Conservation (phyloP, 35 echinoderm and acorn worm species). For the Chiridota heheva region DNA sequence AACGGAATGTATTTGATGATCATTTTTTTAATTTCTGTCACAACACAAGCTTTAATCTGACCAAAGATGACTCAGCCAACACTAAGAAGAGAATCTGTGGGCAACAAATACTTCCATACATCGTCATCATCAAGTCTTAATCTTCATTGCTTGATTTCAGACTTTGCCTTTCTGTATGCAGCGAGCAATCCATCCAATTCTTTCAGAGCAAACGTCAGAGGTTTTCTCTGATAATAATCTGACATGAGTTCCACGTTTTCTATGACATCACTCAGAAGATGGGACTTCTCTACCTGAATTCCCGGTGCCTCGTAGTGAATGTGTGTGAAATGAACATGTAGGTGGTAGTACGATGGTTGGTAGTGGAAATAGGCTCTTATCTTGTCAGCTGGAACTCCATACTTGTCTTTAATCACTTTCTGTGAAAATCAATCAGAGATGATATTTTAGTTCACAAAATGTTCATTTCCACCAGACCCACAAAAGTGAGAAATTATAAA, state of each 20-base stretch:
- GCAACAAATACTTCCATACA: background rate
- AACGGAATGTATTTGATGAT: background rate
- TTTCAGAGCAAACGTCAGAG: slow-evolving; percentile 67
- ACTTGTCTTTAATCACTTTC: slow-evolving; percentile 75
- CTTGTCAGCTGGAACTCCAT: slow-evolving; percentile 46
- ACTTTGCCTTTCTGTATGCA: slow-evolving; percentile 64
- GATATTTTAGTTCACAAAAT: no score
- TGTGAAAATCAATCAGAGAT: slow-evolving; percentile 14
- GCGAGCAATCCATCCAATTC: slow-evolving; percentile 72
- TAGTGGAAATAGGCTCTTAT: slow-evolving; percentile 87
- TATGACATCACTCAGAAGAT: slow-evolving; percentile 80
- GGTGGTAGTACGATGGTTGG: slow-evolving; percentile 97
- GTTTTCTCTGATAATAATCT: slow-evolving; percentile 89
- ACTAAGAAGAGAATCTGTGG: background rate
- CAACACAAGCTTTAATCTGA: background rate
- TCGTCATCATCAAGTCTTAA: background rate
- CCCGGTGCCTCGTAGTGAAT: slow-evolving; percentile 81
- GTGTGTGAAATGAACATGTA: slow-evolving; percentile 92
- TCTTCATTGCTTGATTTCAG: background rate
- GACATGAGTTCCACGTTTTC: slow-evolving; percentile 78
- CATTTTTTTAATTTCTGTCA: background rate
- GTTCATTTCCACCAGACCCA: no score
- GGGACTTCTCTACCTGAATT: slow-evolving; percentile 54
- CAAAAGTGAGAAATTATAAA: no score
- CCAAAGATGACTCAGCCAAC: background rate